Conservation (phyloP, 1,140 invertebrate species). For the Drosophila azteca region DNA sequence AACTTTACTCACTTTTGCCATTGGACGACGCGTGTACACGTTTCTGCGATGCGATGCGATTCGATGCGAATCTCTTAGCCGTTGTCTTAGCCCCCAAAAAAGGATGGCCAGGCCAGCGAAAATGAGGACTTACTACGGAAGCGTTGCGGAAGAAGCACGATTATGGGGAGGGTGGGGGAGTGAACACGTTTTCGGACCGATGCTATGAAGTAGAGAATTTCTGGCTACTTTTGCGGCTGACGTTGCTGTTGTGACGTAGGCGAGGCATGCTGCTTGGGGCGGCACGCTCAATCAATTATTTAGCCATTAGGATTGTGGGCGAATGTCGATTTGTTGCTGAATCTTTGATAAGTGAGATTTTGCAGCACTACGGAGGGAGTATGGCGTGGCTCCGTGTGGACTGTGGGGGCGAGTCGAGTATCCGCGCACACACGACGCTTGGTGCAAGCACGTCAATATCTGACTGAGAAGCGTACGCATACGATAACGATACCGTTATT, state of each 20-base stretch:
- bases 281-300: conserved; percentile 24
- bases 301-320: conserved; percentile 16
- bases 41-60: neutral
- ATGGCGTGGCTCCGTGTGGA: conserved; percentile 1
- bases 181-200: neutral
- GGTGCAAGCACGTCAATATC: conserved; percentile 67
- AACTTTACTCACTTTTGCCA: conserved; percentile 66
- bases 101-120: too few relatives aligned
- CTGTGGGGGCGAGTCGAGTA: neutral
- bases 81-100: too few relatives aligned
- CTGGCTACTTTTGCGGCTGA: conserved; percentile 9
- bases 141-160: too few relatives aligned
- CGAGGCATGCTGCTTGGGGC: conserved; percentile 31
- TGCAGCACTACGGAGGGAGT: conserved; percentile 23
- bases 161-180: too few relatives aligned
- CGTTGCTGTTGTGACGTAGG: conserved; percentile 28
- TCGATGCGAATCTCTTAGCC: conserved; percentile 16
- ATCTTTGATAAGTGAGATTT: conserved; percentile 17
- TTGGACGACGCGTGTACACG: conserved; percentile 36
- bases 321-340: conserved; percentile 13
- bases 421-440: conserved; percentile 53
- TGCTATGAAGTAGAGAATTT: conserved; percentile 39
- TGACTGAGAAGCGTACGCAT: conserved; percentile 61
- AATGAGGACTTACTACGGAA: too few relatives aligned
- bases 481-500: conserved; percentile 77